Percentiles rank a stretch among this genome's conserved stretches.
Conservation (phyloP, 2,888 invertebrate genomes). For the Papilio gigon region DNA sequence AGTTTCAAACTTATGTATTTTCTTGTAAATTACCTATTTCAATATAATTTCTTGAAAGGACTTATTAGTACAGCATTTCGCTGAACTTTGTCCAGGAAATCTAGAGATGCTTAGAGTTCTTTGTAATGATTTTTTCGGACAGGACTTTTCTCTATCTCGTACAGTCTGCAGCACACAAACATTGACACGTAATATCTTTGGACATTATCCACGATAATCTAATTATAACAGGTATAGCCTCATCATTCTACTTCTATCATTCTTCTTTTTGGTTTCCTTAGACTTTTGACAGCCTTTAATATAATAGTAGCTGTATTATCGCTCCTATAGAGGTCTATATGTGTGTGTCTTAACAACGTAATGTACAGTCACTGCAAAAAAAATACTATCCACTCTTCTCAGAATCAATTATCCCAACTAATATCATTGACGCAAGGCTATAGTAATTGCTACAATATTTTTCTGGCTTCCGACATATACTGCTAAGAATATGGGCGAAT, state of each 20-base stretch:
- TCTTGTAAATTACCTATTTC: not conserved
- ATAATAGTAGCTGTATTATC: no score
- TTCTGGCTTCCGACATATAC: not conserved
- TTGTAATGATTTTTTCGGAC: not conserved
- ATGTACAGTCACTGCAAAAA: not conserved
- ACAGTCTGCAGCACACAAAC: no score
- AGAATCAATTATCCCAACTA: slow-evolving; percentile 11
- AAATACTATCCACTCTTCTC: slow-evolving; percentile 7
- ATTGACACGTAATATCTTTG: no score
- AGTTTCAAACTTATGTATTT: no score
- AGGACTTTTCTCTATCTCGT: not conserved
- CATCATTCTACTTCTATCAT: no score
- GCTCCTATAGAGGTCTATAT: no score
- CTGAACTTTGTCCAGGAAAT: not conserved
- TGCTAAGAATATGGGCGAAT: not conserved
- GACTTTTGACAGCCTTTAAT: no score
- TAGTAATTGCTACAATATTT: not conserved
- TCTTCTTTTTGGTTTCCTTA: no score
- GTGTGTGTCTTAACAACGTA: no score
- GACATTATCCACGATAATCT: no score
- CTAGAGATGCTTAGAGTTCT: not conserved
- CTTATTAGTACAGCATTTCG: not conserved
- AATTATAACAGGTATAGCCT: no score
- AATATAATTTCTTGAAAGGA: not conserved
- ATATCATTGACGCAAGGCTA: not conserved